Conservation (phyloP, 2,113 vertebrate species). For the Corythaeola cristata region DNA sequence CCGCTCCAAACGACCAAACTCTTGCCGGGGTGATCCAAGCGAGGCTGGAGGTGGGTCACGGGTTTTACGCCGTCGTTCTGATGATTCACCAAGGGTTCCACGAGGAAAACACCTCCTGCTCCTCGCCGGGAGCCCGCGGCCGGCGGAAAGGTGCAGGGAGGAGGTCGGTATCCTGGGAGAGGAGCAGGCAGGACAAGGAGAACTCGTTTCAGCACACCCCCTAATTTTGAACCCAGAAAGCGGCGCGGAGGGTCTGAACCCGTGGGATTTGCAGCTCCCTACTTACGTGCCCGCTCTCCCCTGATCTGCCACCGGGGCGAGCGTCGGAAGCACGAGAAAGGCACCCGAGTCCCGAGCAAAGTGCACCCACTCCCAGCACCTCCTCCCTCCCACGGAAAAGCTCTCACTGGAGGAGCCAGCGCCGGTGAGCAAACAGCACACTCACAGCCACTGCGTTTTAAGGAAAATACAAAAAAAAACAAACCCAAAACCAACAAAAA, state of each 20-base stretch:
- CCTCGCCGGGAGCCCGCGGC: background rate
- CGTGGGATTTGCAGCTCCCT: background rate
- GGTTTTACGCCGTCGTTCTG: accelerated
- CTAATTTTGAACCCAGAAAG: background rate
- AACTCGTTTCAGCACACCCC: background rate
- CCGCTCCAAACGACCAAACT: accelerated
- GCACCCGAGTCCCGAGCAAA: background rate
- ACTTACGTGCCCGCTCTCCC: background rate
- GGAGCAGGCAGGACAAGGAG: background rate
- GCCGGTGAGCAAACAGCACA: background rate
- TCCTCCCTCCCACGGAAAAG: background rate
- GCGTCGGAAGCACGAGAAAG: accelerated
- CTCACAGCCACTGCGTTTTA: accelerated
- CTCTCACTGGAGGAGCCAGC: background rate
- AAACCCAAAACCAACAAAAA: too few relatives aligned
- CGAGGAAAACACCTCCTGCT: background rate
- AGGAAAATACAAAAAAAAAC: background rate
- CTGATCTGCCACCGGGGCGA: accelerated
- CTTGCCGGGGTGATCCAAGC: background rate
- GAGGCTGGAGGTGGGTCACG: accelerated
- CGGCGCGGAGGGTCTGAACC: accelerated
- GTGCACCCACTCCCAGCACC: background rate
- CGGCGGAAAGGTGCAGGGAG: background rate
- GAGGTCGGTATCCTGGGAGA: background rate
- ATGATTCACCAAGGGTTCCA: accelerated